Evolutionary conservation across 1,140 invertebrate species (phyloP), one percentile per base, ranked within the genome.

Genomic region (Aphidius gifuensis): DNA sequence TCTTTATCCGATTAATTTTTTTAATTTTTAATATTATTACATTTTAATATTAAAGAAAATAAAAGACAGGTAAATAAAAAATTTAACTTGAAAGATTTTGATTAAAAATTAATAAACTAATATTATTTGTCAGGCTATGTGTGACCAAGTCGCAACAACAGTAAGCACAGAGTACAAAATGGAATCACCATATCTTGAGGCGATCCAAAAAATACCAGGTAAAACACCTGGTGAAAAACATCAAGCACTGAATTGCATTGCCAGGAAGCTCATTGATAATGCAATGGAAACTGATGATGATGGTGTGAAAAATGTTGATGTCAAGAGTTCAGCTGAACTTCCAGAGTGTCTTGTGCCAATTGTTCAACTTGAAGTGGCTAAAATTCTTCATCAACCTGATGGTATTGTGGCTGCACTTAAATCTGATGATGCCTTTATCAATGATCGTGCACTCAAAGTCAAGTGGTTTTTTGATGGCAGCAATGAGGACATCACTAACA

Each of bases 361-460:
- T 38, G 53, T 43, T 9, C 40, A 21, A 2, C 39, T 16, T 43
- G 53, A 55, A 21, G 53, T 55, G 5, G 11, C 53, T 9, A 55
- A 55, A 43, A 21, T n/a, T 5, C 16, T 55, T 3, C 40, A 40
- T 6, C 7, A 55, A 38, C 39, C 53, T 32, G 57, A 69, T 0
- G 53, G 44, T 0, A 66, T 80, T n/a, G 55, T 73, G 0, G 58
- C 68, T 8, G 72, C 75, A 0, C 61, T 79, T 0, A 71, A 64
- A 44, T 74, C 73, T 1, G 69, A 71, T 0, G 69, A 79, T 16
- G 1, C 42, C 9, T 38, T 58, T 0, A 9, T 80, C 1, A 64
- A 71, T 6, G 61, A 68, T 4, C 64, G 66, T 55, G 77, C 73
- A n/a, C 42, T 80, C 0, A 65, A 70, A 6, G 72, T 69, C 0